A percentile compares a stretch with the other conserved stretches of the same genome.
Conservation (phyloP, 2,113 vertebrate genomes). For the Pygoscelis antarcticus region DNA sequence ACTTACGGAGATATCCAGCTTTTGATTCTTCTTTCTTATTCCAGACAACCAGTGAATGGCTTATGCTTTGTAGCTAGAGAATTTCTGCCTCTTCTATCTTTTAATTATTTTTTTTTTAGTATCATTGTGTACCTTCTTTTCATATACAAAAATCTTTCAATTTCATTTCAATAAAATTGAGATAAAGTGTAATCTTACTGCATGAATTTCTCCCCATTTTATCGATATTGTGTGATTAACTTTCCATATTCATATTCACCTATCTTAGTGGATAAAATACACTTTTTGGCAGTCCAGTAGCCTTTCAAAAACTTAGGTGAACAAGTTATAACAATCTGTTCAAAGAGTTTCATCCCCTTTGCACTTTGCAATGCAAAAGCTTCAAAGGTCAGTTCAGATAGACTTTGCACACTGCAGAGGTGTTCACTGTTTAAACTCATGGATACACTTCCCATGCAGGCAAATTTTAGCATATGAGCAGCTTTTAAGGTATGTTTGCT, state of each 20-base stretch:
- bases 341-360: slow-evolving; percentile 1
- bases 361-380: slow-evolving; percentile 3
- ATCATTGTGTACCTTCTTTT: not conserved
- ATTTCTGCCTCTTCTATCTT: not conserved
- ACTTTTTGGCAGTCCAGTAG: not conserved
- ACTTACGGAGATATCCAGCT: not conserved
- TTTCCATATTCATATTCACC: not conserved
- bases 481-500: not conserved
- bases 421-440: not conserved
- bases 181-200: not conserved
- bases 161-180: not conserved
- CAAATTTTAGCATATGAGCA: not conserved
- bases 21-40: slow-evolving; percentile 29
- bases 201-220: not conserved
- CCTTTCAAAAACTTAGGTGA: slow-evolving; percentile 26
- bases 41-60: not conserved
- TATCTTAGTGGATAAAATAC: not conserved
- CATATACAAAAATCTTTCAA: not conserved
- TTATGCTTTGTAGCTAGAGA: not conserved
- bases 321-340: not conserved
- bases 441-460: not conserved
- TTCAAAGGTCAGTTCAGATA: slow-evolving; percentile 32
- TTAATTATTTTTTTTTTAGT: not conserved
- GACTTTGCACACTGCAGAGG: not conserved
- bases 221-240: not conserved